Conservation (phyloP, 2,888 invertebrate species). For the Diogma glabrata region DNA sequence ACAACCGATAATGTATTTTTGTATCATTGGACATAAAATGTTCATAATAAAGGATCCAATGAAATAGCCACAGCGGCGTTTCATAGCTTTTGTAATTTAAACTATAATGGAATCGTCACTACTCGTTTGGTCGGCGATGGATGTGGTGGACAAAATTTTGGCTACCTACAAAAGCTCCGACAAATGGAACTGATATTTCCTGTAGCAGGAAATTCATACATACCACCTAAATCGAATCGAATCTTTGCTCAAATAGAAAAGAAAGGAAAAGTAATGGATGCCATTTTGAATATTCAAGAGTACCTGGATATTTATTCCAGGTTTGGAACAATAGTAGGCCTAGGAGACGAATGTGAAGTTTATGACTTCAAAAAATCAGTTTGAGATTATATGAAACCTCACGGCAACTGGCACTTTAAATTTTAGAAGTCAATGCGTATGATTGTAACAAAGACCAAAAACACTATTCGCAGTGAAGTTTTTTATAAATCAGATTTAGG, state of each 20-base stretch:
- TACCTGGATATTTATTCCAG: constrained; percentile 18
- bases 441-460: too few species aligned
- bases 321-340: constrained; percentile 6
- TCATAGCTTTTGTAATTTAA: too few species aligned
- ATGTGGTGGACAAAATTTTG: constrained; percentile 26
- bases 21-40: too few species aligned
- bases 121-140: constrained; percentile 25
- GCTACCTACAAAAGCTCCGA: constrained; percentile 18
- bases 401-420: not conserved
- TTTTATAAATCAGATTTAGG: too few species aligned
- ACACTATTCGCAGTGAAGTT: too few species aligned
- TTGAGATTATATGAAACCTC: not conserved
- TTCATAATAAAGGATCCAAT: constrained; percentile 24
- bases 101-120: constrained; percentile 14
- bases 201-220: constrained; percentile 23
- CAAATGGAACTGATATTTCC: constrained; percentile 22
- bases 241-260: too few species aligned
- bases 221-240: too few species aligned
- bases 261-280: constrained; percentile 19
- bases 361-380: not conserved
- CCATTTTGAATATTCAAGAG: constrained; percentile 19
- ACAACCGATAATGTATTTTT: too few species aligned
- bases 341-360: constrained; percentile 2
- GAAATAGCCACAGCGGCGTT: constrained; percentile 25
- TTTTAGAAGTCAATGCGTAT: not conserved